These are phyloP conservation scores for Corydoras sp. DNA, from an alignment of 2,113 vertebrate genomes.

Conservation along the genomic window DNA sequence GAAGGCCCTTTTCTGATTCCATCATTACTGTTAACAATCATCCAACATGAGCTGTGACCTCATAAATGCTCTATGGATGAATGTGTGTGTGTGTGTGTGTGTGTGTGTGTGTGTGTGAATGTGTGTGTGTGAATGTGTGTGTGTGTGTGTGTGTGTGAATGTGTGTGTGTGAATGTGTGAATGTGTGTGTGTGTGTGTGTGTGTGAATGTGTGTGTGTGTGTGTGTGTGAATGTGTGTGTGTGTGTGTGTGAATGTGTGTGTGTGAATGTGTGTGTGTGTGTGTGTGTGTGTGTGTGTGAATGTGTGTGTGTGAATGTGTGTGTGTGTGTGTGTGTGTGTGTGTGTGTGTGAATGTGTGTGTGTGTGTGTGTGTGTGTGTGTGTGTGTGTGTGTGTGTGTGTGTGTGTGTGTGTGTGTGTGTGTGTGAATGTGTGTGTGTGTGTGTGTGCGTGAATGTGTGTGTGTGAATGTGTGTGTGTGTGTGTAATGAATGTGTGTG, in stretches of 20 bases:
- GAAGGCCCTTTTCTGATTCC: too few relatives aligned
- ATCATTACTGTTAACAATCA: too few relatives aligned
- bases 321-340: neutral
- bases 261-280: slow-evolving; percentile 1
- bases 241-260: too few relatives aligned
- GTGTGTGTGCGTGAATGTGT: neutral
- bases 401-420: neutral
- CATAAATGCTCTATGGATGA: too few relatives aligned
- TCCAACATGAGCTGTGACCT: too few relatives aligned
- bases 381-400: neutral
- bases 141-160: neutral
- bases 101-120: neutral
- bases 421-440: neutral
- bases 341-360: too few relatives aligned
- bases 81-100: neutral
- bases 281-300: too few relatives aligned
- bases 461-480: neutral
- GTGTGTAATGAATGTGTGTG: too few relatives aligned
- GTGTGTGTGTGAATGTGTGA: too few relatives aligned
- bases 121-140: too few relatives aligned
- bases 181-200: neutral
- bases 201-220: neutral
- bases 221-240: neutral
- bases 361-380: neutral
- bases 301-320: too few relatives aligned